Percentiles rank a stretch among this genome's conserved stretches.
These are phyloP conservation scores for Cheracebus regulus DNA, from an alignment of 2,797 vertebrate genomes.

Conservation along the genomic window DNA sequence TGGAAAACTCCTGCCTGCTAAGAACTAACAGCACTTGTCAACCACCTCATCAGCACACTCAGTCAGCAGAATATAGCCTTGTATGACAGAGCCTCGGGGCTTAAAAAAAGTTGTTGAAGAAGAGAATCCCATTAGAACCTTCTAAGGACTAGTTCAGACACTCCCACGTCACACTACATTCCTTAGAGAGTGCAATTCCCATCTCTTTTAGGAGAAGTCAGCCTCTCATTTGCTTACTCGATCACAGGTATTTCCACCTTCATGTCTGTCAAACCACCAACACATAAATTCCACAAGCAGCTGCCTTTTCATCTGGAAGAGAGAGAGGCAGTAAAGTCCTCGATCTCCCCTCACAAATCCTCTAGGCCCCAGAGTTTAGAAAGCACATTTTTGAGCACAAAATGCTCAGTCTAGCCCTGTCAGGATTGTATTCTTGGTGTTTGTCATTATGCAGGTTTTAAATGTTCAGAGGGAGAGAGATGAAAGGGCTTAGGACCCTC, in stretches of 20 bases:
- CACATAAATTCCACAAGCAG: constrained; percentile 64
- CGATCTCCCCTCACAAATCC: neutral
- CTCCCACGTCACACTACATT: constrained; percentile 11
- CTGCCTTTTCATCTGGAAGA: constrained; percentile 47
- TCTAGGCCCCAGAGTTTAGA: neutral
- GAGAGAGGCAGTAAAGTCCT: neutral
- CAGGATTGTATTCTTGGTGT: constrained; percentile 53
- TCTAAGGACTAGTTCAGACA: constrained; percentile 58
- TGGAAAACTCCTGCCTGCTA: neutral
- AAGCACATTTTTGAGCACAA: constrained; percentile 54
- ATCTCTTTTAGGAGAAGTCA: constrained; percentile 55
- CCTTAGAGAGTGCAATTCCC: constrained; percentile 49
- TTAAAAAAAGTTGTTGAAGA: constrained; percentile 53
- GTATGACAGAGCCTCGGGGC: constrained; percentile 34
- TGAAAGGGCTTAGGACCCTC: constrained; percentile 63
- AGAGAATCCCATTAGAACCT: constrained; percentile 59
- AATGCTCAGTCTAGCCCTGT: neutral
- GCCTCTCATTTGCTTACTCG: constrained; percentile 62
- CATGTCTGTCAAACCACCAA: constrained; percentile 56
- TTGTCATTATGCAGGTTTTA: constrained; percentile 64
- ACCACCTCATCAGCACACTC: neutral
- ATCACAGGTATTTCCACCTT: constrained; percentile 49
- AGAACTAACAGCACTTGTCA: constrained; percentile 19
- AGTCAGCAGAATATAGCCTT: constrained; percentile 37
- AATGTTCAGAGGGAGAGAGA: constrained; percentile 57